Evolutionary conservation across 2,888 invertebrate genomes (phyloP).

Genomic region (Thymelicus lineola): DNA sequence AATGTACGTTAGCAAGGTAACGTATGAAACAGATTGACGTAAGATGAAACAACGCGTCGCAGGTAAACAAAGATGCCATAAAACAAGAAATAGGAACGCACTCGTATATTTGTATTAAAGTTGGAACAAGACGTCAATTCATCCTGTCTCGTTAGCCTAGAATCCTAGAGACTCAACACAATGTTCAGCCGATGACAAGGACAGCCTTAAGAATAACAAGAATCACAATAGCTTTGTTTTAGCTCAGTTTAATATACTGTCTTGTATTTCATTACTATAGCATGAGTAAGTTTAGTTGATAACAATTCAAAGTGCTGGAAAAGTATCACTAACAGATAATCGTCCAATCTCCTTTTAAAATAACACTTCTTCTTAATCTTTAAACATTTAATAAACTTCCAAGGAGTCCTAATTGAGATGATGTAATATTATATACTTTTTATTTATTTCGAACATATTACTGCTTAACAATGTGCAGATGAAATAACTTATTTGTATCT

Average conservation of each 20-base stretch:
- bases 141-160: constrained; percentile 38
- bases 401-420: too few species aligned
- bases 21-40: constrained; percentile 22
- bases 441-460: neutral
- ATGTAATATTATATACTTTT: too few species aligned
- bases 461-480: too few species aligned
- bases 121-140: constrained; percentile 38
- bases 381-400: too few species aligned
- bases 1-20: constrained; percentile 5
- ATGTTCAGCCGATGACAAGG: constrained; percentile 38
- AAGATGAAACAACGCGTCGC: constrained; percentile 28
- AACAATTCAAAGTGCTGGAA: neutral
- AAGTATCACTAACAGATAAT: too few species aligned
- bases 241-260: constrained; percentile 24
- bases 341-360: neutral
- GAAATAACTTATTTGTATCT: too few species aligned
- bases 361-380: neutral
- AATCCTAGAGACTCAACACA: constrained; percentile 34
- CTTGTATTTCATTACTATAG: constrained; percentile 30
- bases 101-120: constrained; percentile 39
- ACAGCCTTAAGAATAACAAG: constrained; percentile 36
- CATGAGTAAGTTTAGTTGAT: neutral
- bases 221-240: constrained; percentile 36
- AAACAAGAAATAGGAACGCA: constrained; percentile 35
- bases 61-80: constrained; percentile 37